phyloP scores from a whole-genome alignment of 2,113 vertebrate species.

The Ptyas mucosa region DNA sequence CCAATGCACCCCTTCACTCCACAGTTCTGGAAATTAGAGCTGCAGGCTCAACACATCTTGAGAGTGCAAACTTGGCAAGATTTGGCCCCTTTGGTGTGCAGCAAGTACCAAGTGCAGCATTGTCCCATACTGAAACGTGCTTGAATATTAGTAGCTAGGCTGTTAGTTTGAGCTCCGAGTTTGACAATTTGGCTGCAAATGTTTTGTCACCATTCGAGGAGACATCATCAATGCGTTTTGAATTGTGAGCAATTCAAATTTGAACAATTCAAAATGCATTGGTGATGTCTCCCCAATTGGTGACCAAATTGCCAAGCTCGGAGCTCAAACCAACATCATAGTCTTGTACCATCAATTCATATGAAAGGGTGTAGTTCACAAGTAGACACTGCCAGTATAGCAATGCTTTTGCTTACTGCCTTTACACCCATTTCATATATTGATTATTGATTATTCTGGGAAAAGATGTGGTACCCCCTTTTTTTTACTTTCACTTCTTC shows the following conservation, averaged over 20 bases:
- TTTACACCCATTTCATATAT: background rate
- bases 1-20: background rate
- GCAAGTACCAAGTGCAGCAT: background rate
- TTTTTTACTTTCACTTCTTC: too few relatives aligned
- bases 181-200: too few relatives aligned
- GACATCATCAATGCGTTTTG: too few relatives aligned
- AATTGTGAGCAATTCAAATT: too few relatives aligned
- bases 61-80: background rate
- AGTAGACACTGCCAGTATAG: background rate
- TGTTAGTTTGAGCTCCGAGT: too few relatives aligned
- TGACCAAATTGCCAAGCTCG: too few relatives aligned
- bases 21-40: background rate
- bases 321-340: too few relatives aligned
- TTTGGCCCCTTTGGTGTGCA: background rate
- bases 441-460: background rate
- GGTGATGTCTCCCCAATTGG: too few relatives aligned
- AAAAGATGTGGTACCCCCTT: background rate
- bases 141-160: too few relatives aligned
- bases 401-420: background rate
- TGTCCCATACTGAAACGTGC: background rate
- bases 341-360: background rate
- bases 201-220: too few relatives aligned
- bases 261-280: too few relatives aligned
- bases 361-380: rapidly evolving
- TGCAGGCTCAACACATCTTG: background rate